These are phyloP conservation scores for Otocyon megalotis DNA, from an alignment of 2,113 vertebrate genomes.

Conservation along the genomic window DNA sequence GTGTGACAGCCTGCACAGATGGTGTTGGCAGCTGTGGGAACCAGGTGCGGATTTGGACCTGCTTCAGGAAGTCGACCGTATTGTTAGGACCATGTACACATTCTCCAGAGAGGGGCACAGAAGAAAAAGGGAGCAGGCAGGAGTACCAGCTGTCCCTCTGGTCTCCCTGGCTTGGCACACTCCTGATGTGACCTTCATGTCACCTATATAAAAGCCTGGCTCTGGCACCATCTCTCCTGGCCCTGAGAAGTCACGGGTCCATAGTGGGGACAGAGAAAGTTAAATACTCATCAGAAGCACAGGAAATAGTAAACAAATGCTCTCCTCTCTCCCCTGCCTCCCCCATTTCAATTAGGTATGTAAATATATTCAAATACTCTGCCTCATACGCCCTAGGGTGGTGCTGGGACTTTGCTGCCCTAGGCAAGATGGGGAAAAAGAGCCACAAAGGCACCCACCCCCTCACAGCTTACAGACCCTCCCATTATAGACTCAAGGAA, in stretches of 20 bases:
- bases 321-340: not conserved
- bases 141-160: not conserved
- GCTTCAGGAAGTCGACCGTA: not conserved
- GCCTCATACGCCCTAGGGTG: constrained; percentile 16
- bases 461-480: constrained; percentile 59
- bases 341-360: not conserved
- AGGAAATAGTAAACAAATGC: not conserved
- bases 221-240: fast-evolving
- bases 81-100: fast-evolving
- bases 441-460: not conserved
- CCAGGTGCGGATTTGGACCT: not conserved
- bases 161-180: fast-evolving
- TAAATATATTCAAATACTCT: constrained; percentile 56
- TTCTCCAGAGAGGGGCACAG: not conserved
- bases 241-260: fast-evolving
- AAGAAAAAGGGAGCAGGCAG: not conserved
- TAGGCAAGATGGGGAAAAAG: constrained; percentile 55
- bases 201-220: not conserved
- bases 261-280: not conserved
- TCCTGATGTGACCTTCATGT: not conserved
- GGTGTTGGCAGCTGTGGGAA: not conserved
- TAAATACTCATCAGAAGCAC: not conserved
- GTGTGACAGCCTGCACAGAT: not conserved
- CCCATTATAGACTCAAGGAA: constrained; percentile 44
- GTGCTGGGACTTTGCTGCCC: constrained; percentile 46